Evolutionary conservation across 2,888 invertebrate genomes (phyloP), one percentile per base, ranked within the genome.

Genomic region (Diarsia brunnea): DNA sequence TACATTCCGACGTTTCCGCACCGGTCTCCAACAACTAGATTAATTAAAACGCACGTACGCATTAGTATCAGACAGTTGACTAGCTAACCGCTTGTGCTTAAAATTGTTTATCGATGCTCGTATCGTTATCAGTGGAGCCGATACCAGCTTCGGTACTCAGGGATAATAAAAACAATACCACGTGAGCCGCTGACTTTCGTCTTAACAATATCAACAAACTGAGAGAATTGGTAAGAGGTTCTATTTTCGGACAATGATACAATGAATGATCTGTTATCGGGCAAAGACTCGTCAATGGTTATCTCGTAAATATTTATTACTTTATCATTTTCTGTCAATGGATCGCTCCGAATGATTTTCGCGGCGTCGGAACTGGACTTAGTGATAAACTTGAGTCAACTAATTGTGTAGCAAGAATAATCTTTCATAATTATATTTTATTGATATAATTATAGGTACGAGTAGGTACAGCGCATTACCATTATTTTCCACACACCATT

Each of bases 81-180:
- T 76, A 79, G 79, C 65, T 51, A 71, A 68, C 70, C 58, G 75
- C 60, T 73, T 75, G 79, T 78, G 72, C 77, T 81, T 79, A 73
- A 75, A 80, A 81, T 69, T 68, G 69, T 78, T 88, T 88, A 93
- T 92, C 90, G 88, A 88, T 90, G 89, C 71, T 91, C 90, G 70
- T 88, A 81, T 91, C 91, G 91, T 93, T 95, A 95, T 96, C 94
- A 90, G 85, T 82, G 81, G 60, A 82, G 84, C 84, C 87, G 93
- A 92, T 94, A 94, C 90, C 89, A 88, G 84, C 85, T 89, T 79
- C 86, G 87, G 86, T 87, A 84, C 86, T 89, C 87, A 89, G 90
- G 93, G 91, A 94, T 93, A 95, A 95, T 94, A 95, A 95, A 96
- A 95, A 96, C 96, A 96, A 94, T 93, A 91, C 92, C 96, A 96